Conservation (phyloP, 1,140 invertebrate species). For the Zaprionus africanus region DNA sequence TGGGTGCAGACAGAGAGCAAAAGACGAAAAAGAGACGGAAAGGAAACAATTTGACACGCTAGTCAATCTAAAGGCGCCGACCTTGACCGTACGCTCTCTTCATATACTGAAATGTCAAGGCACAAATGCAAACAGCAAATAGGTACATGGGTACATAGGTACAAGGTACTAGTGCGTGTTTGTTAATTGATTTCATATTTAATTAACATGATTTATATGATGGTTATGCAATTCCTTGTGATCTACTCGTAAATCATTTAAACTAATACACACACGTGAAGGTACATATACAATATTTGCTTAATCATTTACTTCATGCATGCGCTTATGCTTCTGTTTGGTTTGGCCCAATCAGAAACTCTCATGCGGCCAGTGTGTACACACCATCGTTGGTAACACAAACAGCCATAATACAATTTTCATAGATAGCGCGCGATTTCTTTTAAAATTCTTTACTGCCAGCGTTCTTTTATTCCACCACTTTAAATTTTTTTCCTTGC, state of each 20-base stretch:
- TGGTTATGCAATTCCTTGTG: constrained; percentile 1
- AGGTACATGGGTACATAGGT: background rate
- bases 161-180: background rate
- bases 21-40: background rate
- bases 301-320: background rate
- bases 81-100: constrained; percentile 23
- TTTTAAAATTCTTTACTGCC: too few species aligned
- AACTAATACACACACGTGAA: constrained; percentile 5
- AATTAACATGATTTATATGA: background rate
- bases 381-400: constrained; percentile 2
- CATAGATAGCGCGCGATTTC: too few species aligned
- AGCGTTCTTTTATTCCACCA: too few species aligned
- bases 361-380: constrained; percentile 20
- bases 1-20: constrained; percentile 33
- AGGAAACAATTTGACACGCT: constrained; percentile 2
- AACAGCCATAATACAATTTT: background rate
- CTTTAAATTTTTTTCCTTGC: too few species aligned
- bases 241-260: constrained; percentile 22
- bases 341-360: background rate
- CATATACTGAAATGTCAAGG: background rate
- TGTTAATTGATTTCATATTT: constrained; percentile 7
- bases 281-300: background rate
- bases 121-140: background rate
- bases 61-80: constrained; percentile 16
- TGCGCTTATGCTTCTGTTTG: constrained; percentile 4